Evolutionary conservation across 2,797 vertebrate species (phyloP).

Genomic region (Margarornis squamiger): DNA sequence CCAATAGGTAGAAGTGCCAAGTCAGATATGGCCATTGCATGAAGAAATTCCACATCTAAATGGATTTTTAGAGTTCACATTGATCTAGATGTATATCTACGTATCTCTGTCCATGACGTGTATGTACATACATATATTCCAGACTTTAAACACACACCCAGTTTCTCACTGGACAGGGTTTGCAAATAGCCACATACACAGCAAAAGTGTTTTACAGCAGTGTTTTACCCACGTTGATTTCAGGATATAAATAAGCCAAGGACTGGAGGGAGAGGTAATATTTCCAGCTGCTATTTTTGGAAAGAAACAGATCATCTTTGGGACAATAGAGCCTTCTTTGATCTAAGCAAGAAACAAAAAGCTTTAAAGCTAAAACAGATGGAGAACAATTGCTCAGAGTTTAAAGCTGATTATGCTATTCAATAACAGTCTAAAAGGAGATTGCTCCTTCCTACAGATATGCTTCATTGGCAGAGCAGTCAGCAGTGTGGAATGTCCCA

Average conservation of each 20-base stretch:
- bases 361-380: background rate
- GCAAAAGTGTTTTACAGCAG: background rate
- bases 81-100: background rate
- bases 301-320: background rate
- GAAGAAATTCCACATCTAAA: background rate
- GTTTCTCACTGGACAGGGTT: background rate
- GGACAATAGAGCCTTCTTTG: background rate
- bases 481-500: background rate
- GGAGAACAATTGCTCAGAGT: background rate
- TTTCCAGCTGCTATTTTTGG: background rate
- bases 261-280: background rate
- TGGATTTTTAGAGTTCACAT: background rate
- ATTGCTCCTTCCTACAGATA: background rate
- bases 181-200: background rate
- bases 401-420: background rate
- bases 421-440: background rate
- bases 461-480: background rate
- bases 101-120: rapidly evolving
- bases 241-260: background rate
- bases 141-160: background rate
- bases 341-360: background rate
- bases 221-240: background rate
- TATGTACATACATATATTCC: rapidly evolving
- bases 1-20: background rate
- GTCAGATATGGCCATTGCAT: background rate